Evolutionary conservation across 1,140 invertebrate species (phyloP), one percentile per base, ranked within the genome.

Genomic region (Bombus sibiricus): DNA sequence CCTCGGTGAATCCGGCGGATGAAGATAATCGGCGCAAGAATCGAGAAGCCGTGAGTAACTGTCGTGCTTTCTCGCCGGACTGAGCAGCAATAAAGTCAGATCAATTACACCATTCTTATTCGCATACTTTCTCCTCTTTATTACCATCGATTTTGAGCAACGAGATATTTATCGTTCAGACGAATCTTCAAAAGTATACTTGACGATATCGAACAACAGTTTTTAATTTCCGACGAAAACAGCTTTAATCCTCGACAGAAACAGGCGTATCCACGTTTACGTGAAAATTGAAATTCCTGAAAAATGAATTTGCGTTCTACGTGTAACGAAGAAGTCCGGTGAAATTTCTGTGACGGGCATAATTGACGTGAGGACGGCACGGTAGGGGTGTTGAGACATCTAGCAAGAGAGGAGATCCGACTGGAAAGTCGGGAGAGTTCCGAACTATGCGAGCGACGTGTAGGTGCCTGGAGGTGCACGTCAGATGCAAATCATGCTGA

Each of bases 401-500:
- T 39, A 39, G 81, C 72, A 71, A 28, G 62, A 82, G 87, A 87
- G 76, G 76, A 81, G 75, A 82, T 72, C 83, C 80, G 79, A 81
- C 72, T 66, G 86, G 86, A 88, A 86, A 89, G 85, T 89, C 87
- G 75, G 47, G 18, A 88, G 83, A 92, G 91, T 92, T 93, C n/a
- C 86, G 53, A 93, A 93, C 93, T 93, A 94, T 95, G 93, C 88
- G 91, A 92, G 91, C 92, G 93, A 94, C 93, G 93, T 93, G 90
- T 93, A 90, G 93, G 92, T 91, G 91, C 93, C 91, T 91, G 86
- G 89, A 91, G 92, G 92, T 89, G 88, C 87, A 94, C 93, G 94
- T 95, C 94, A 94, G 93, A 95, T 94, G 94, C 94, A 94, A 95
- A 94, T 95, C 94, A 94, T 92, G 91, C 89, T 90, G 89, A 92